phyloP scores from a whole-genome alignment of 2,888 invertebrate genomes.

The Artemia sp. region DNA sequence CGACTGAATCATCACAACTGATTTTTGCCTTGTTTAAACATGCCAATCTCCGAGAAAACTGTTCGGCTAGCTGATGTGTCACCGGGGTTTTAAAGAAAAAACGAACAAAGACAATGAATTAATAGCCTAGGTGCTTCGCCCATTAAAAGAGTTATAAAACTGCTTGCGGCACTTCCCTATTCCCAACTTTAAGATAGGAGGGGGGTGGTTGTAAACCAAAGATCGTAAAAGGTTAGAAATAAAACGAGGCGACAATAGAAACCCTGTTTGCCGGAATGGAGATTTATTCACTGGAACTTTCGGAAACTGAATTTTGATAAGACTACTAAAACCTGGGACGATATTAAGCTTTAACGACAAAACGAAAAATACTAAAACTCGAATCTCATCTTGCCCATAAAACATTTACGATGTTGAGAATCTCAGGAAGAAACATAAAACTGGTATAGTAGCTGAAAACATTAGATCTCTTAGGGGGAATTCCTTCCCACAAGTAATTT shows the following conservation, averaged over 20 bases:
- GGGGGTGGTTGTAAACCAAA: constrained; percentile 1
- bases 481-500: too few relatives aligned
- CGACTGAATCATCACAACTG: too few relatives aligned
- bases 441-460: not conserved
- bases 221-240: constrained; percentile 11
- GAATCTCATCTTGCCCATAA: not conserved
- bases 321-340: not conserved
- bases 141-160: constrained; percentile 1
- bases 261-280: not conserved
- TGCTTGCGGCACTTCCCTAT: not conserved
- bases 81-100: not conserved
- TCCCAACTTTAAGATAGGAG: constrained; percentile 5
- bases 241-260: not conserved
- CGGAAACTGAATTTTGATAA: constrained; percentile 13
- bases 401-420: constrained; percentile 2
- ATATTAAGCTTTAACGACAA: constrained; percentile 7
- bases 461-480: too few relatives aligned
- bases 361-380: constrained; percentile 1
- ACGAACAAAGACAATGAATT: constrained; percentile 13
- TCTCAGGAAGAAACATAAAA: not conserved
- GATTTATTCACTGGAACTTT: not conserved
- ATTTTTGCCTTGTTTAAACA: too few relatives aligned
- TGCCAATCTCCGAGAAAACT: too few relatives aligned
- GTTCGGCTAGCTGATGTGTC: not conserved
- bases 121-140: not conserved